Evolutionary conservation across 2,888 invertebrate genomes (phyloP).

Genomic region (Drosophila atripex): DNA sequence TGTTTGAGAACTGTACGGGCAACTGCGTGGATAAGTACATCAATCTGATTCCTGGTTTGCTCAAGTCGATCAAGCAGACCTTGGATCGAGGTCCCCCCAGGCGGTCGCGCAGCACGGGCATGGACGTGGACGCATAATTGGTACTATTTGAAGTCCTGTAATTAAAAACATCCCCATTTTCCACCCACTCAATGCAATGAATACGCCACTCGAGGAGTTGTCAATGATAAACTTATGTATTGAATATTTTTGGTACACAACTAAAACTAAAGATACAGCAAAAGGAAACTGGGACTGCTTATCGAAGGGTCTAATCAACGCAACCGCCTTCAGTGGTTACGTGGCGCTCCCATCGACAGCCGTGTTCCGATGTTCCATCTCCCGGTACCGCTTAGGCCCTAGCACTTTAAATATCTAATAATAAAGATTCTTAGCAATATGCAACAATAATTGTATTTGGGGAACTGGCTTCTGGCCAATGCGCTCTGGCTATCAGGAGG

Average conservation of each 20-base stretch:
- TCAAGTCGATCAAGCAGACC: conserved; percentile 74
- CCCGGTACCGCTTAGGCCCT: conserved; percentile 36
- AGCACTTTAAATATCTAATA: conserved; percentile 52
- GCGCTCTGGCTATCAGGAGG: not conserved
- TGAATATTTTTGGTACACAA: conserved; percentile 52
- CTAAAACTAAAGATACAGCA: conserved; percentile 48
- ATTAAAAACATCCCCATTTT: not conserved
- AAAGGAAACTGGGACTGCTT: conserved; percentile 24
- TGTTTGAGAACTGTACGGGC: conserved; percentile 76
- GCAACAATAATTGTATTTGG: conserved; percentile 55
- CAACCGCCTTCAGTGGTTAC: not conserved
- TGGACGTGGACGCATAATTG: not conserved
- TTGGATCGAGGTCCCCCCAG: conserved; percentile 70
- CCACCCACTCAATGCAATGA: not conserved
- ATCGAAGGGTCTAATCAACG: conserved; percentile 18
- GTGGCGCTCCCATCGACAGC: conserved; percentile 7
- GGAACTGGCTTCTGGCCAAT: conserved; percentile 15
- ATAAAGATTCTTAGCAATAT: conserved; percentile 56
- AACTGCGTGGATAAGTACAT: conserved; percentile 78
- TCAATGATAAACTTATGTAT: conserved; percentile 26
- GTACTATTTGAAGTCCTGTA: not conserved
- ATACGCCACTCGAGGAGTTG: conserved; percentile 7
- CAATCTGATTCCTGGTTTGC: conserved; percentile 70
- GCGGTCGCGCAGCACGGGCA: conserved; percentile 9
- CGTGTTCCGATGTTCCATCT: not conserved